A percentile compares a stretch with the other conserved stretches of the same genome.
phyloP scores from a whole-genome alignment of 2,113 vertebrate species.

The Myanophis thanlyinensis region DNA sequence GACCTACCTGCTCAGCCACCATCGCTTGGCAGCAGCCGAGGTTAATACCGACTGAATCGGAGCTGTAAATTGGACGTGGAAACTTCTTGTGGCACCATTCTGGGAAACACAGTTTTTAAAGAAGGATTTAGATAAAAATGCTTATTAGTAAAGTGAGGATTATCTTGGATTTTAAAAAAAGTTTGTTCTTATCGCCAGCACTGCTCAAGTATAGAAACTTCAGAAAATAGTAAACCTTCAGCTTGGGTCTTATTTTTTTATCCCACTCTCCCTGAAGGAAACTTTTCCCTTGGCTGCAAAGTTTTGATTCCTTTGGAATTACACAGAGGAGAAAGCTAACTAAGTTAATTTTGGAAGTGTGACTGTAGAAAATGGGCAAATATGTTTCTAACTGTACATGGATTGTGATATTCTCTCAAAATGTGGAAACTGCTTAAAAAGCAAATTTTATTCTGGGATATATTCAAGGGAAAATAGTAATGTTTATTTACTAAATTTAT shows the following conservation, averaged over 20 bases:
- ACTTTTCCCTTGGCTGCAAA: background rate
- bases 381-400: slow-evolving; percentile 21
- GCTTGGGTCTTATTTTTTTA: slow-evolving; percentile 28
- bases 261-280: background rate
- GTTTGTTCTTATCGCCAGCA: slow-evolving; percentile 65
- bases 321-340: background rate
- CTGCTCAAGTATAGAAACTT: slow-evolving; percentile 54
- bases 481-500: background rate
- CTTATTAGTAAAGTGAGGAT: slow-evolving; percentile 71
- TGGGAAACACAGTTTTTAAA: slow-evolving; percentile 53
- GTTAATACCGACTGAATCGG: slow-evolving; percentile 33
- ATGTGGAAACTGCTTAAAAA: background rate
- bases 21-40: slow-evolving; percentile 33
- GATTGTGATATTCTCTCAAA: slow-evolving; percentile 6
- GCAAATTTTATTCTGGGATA: background rate
- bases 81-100: slow-evolving; percentile 44
- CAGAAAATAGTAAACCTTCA: slow-evolving; percentile 44
- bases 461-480: background rate
- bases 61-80: slow-evolving; percentile 48
- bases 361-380: slow-evolving; percentile 7
- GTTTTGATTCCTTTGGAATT: slow-evolving; percentile 17
- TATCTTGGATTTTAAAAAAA: slow-evolving; percentile 67
- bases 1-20: slow-evolving; percentile 21
- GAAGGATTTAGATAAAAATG: slow-evolving; percentile 72
- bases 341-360: background rate